These are phyloP conservation scores for Neomorphus geoffroyi DNA, from an alignment of 2,797 vertebrate genomes.

Conservation along the genomic window DNA sequence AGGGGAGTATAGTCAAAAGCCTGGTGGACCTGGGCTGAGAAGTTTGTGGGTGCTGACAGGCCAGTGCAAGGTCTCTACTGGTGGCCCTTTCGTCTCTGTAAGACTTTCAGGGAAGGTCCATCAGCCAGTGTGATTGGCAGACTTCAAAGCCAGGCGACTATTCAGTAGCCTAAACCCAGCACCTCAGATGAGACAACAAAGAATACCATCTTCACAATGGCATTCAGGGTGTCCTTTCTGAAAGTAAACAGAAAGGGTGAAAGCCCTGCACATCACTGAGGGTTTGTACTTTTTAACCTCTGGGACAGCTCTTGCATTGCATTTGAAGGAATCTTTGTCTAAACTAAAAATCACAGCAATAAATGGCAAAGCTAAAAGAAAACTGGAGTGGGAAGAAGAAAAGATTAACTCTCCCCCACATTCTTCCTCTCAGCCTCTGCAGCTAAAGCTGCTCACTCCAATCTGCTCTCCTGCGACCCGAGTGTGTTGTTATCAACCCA, in stretches of 20 bases:
- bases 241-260: rapidly evolving
- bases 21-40: background rate
- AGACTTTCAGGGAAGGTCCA: background rate
- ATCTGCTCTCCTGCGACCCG: background rate
- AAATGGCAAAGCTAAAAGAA: background rate
- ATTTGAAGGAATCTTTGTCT: background rate
- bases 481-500: background rate
- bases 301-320: background rate
- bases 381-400: background rate
- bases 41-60: no score
- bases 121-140: background rate
- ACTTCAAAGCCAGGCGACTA: background rate
- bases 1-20: background rate
- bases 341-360: background rate
- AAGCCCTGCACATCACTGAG: background rate
- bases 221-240: rapidly evolving
- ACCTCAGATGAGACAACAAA: background rate
- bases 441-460: background rate
- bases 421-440: background rate
- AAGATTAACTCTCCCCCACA: background rate
- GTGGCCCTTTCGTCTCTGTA: rapidly evolving
- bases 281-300: background rate
- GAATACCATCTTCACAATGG: rapidly evolving
- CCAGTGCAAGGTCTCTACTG: background rate
- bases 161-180: rapidly evolving